Base-by-base conservation (phyloP, 2,888 invertebrate species). In the Habroteleia sp. region DNA sequence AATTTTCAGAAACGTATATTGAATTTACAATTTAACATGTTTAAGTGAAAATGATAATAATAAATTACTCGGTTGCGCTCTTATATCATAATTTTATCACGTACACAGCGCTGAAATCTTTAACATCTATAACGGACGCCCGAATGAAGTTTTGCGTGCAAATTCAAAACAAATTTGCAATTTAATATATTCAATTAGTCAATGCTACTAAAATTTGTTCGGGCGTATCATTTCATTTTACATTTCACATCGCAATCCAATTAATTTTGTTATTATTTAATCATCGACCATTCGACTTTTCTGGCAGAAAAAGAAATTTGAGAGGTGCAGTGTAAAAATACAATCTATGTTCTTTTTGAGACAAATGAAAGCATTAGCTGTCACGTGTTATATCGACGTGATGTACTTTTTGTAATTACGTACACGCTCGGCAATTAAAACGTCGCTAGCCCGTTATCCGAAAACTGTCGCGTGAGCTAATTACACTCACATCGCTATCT, bases 181-280 rank as follows among this genome's bases (percentile, higher is more conserved):
- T 11, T 44, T 16, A 52, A 39, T 39, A 39, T 14, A 27, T 27
- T 50, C 52, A 27, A 52, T 52, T 52, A 39, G 27, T 14, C 27
- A 27, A 17, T 17, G 5, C 16, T 7, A 16, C 14, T 35, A 27
- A 44, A 46, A 35, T 25, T 31, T 11, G 2, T 20, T 17, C 17
- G 16, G 8, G 13, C 16, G 17, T 41, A 56, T 41, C 33, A 7
- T 7, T 56, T 41, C 31, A 31, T 56, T 56, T 33, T 58, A 58
- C 42, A 58, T 58, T 42, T 44, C 14, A 7, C 33, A 44, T 58
- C n/a, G 23, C 7, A 58, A 42, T 33, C 14, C 42, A 52, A 63
- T 63, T 63, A 63, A 63, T 44, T 41, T 52, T 63, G 33, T 63
- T 52, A 63, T 63, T 63, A 52, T 52, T 63, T 50, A 52, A 63